Evolutionary conservation across 2,113 vertebrate genomes (phyloP), one percentile per base, ranked within the genome.

Genomic region (Myotis davidii): DNA sequence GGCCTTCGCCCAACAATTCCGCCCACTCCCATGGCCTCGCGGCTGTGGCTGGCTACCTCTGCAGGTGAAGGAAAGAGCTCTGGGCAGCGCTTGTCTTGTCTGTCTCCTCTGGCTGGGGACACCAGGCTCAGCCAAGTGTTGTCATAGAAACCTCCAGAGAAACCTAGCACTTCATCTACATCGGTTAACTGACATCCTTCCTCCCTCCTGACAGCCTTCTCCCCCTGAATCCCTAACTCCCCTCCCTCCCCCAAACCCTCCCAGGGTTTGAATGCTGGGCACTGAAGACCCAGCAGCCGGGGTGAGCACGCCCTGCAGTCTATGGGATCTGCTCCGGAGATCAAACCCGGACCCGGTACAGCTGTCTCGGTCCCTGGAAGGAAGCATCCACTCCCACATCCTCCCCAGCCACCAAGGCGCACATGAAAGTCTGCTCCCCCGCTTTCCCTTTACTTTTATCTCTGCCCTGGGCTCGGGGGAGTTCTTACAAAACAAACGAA

Each of bases 401-500:
- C 88, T 90, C 72, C 79, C 65, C 27, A 90, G 69, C 54, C 77
- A 91, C 85, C 13, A 18, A 91, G 85, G 50, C 20, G 9, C 85
- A 88, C 67, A 92, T 52, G 90, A 92, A 97, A 85, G 85, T 78
- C 76, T 2, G 4, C 0, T 0, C 17, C 20, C 20, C 52, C 0
- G 79, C 59, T 89, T 88, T 88, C 87, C n/a, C 61, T 94, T 82
- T 91, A 65, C 84, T 96, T 97, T 93, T 45, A 96, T 97, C 96
- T 96, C 52, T 83, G 52, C 91, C 39, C 11, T 10, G 50, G 5
- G 16, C 84, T 91, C 93, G 79, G 94, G 87, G 95, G 93, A 92
- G 16, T 65, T 87, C 89, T 96, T 27, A 74, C 95, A 95, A 93
- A 97, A 96, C 90, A 97, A 98, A 97, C 18, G 81, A 95, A 97